These are phyloP conservation scores for Thymelicus sylvestris DNA, from an alignment of 2,888 invertebrate species.

Conservation along the genomic window DNA sequence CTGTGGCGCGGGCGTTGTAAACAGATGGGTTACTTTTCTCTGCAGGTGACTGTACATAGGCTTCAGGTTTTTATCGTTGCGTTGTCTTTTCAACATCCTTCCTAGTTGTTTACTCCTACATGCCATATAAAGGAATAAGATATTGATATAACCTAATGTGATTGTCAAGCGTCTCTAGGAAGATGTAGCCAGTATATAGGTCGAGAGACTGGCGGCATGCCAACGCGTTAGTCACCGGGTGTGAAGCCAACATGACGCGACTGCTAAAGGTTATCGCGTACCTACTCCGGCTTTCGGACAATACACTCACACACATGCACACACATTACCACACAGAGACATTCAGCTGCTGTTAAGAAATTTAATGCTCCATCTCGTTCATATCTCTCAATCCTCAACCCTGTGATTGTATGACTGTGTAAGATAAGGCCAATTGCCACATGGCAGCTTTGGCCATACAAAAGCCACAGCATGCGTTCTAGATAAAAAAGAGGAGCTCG, in stretches of 20 bases:
- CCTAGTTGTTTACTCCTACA: not conserved
- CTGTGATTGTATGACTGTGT: too few species aligned
- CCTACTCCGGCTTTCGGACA: slow-evolving; percentile 48
- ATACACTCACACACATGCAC: slow-evolving; percentile 2
- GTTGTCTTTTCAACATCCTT: not conserved
- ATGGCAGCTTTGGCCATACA: too few species aligned
- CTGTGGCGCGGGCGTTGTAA: too few species aligned
- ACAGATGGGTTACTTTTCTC: too few species aligned
- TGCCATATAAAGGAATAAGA: slow-evolving; percentile 58
- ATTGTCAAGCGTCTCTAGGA: slow-evolving; percentile 63
- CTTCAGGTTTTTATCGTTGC: too few species aligned
- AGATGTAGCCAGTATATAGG: slow-evolving; percentile 75
- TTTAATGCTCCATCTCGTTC: too few species aligned
- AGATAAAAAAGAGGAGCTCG: too few species aligned
- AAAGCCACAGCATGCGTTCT: too few species aligned
- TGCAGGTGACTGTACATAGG: too few species aligned
- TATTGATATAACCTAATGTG: slow-evolving; percentile 62
- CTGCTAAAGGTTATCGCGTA: slow-evolving; percentile 71
- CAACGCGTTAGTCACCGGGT: slow-evolving; percentile 73
- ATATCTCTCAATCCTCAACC: too few species aligned
- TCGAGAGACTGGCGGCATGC: slow-evolving; percentile 73
- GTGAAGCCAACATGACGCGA: slow-evolving; percentile 67
- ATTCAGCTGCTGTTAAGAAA: too few species aligned
- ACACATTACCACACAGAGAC: not conserved
- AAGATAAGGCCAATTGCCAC: too few species aligned